These are phyloP conservation scores for Tenodera sinensis DNA, from an alignment of 2,888 invertebrate genomes.

Conservation along the genomic window DNA sequence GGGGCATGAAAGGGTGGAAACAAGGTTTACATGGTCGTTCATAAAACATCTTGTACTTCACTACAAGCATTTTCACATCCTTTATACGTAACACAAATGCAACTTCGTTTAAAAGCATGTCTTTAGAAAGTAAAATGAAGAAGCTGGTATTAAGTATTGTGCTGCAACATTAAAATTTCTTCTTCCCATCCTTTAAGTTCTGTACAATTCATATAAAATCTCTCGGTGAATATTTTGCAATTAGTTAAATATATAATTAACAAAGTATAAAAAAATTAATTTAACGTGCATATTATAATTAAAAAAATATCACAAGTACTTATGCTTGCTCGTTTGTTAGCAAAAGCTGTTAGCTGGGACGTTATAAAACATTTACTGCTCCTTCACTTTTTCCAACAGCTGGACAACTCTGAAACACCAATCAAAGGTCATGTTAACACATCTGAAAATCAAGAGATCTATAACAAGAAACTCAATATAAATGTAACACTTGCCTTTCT, in stretches of 20 bases:
- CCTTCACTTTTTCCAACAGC: not conserved
- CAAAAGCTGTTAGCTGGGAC: not conserved
- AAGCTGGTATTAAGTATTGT: not conserved
- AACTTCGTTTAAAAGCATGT: not conserved
- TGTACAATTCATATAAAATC: not conserved
- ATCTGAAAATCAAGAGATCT: too few relatives aligned
- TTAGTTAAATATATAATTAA: not conserved
- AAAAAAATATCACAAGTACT: not conserved
- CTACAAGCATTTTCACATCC: too few relatives aligned
- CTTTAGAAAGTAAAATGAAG: not conserved
- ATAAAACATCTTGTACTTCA: too few relatives aligned
- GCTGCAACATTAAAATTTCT: not conserved
- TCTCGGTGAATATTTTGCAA: not conserved
- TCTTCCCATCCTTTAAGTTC: not conserved
- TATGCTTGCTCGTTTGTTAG: not conserved
- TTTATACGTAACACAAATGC: not conserved
- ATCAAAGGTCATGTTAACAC: not conserved
- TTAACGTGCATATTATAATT: not conserved
- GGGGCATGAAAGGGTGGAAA: too few relatives aligned
- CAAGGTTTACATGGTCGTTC: too few relatives aligned
- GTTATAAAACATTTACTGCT: not conserved
- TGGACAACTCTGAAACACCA: not conserved
- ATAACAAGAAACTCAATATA: not conserved
- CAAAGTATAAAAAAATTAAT: not conserved
- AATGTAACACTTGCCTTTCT: not conserved